Conservation (phyloP, 2,888 invertebrate species). For the Steinernema carpocapsae region DNA sequence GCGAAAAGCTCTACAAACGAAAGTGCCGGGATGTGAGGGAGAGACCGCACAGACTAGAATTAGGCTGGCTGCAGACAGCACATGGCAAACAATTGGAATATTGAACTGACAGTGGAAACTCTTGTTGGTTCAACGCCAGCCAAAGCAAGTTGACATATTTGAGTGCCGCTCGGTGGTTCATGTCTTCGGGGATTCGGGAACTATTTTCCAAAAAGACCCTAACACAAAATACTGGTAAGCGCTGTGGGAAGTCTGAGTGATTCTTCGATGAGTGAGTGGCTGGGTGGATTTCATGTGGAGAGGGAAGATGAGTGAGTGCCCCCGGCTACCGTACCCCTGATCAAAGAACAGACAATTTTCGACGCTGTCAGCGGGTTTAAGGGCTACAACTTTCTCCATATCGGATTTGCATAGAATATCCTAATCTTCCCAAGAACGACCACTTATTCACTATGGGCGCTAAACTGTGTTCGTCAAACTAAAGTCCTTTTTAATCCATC, state of each 20-base stretch:
- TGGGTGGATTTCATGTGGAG: too few species aligned
- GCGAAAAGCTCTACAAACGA: not conserved
- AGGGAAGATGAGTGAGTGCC: too few species aligned
- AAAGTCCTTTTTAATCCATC: conserved; percentile 31
- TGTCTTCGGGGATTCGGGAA: too few species aligned
- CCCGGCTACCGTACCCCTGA: too few species aligned
- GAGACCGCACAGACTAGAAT: conserved; percentile 16
- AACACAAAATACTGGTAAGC: too few species aligned
- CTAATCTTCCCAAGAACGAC: conserved; percentile 16
- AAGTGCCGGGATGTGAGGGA: conserved; percentile 25
- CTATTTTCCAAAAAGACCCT: too few species aligned
- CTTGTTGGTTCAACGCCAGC: not conserved
- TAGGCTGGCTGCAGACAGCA: conserved; percentile 1
- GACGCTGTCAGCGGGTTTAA: too few species aligned
- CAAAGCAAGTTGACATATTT: too few species aligned
- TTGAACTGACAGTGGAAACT: not conserved
- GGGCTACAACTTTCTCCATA: not conserved
- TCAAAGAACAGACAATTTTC: too few species aligned
- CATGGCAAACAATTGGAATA: conserved; percentile 12
- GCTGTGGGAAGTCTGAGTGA: too few species aligned
- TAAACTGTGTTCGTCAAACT: conserved; percentile 11
- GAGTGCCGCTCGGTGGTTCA: too few species aligned
- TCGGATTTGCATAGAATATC: conserved; percentile 13
- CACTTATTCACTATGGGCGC: conserved; percentile 12
- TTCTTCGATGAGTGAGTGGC: too few species aligned